Conservation (phyloP, 2,888 invertebrate species). For the Lasioglossum oenotherae region DNA sequence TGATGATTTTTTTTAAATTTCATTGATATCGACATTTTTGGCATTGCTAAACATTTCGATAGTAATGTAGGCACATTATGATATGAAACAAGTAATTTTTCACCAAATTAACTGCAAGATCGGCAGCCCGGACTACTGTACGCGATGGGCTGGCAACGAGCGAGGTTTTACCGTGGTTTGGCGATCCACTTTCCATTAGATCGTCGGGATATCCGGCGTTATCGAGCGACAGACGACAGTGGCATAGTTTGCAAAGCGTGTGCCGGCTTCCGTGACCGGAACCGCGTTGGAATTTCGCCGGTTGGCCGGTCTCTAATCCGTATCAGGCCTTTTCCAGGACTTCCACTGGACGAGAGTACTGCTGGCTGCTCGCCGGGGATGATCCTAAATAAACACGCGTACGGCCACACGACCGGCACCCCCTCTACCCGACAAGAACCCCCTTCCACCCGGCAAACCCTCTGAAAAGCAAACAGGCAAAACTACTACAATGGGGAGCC, state of each 20-base stretch:
- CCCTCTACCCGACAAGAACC: constrained; percentile 65
- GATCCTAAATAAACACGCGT: constrained; percentile 83
- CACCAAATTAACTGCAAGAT: too few relatives aligned
- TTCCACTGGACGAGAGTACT: constrained; percentile 69
- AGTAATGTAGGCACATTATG: too few relatives aligned
- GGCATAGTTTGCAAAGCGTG: background rate
- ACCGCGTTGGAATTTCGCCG: constrained; percentile 32
- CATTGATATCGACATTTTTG: too few relatives aligned
- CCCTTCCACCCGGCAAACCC: background rate
- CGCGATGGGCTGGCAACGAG: too few relatives aligned
- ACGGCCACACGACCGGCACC: constrained; percentile 80
- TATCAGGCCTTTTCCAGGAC: constrained; percentile 64
- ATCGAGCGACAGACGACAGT: background rate
- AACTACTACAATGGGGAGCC: constrained; percentile 71
- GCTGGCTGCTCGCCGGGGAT: constrained; percentile 71
- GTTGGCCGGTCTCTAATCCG: constrained; percentile 59
- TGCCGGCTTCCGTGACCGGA: constrained; percentile 46
- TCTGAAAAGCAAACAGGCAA: constrained; percentile 77
- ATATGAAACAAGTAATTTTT: too few relatives aligned
- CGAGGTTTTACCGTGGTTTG: background rate
- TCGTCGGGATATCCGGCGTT: background rate
- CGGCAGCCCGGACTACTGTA: too few relatives aligned
- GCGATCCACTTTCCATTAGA: constrained; percentile 12
- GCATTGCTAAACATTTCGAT: too few relatives aligned
- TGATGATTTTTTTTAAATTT: too few relatives aligned